Conservation (phyloP, 1,140 invertebrate genomes). For the Trachymyrmex cornetzi region DNA sequence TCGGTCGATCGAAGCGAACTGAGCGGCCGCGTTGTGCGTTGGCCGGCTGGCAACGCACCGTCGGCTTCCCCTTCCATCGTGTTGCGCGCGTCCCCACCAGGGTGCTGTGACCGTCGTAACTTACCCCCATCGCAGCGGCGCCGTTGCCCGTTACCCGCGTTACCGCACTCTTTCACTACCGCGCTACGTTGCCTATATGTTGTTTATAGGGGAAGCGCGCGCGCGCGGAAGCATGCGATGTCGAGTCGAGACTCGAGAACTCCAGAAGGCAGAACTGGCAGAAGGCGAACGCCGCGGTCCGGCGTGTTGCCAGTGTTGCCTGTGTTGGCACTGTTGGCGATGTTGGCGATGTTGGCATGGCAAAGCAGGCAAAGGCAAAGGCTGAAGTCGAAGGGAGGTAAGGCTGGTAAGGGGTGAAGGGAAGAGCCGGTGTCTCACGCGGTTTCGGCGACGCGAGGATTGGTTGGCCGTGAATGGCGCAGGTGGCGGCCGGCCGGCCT, state of each 20-base stretch:
- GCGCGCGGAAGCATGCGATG: not conserved
- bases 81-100: not conserved
- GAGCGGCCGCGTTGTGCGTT: constrained; percentile 59
- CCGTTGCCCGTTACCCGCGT: no score
- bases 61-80: not conserved
- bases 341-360: constrained; percentile 1
- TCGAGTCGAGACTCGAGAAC: constrained; percentile 4
- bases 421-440: constrained; percentile 39
- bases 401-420: not conserved
- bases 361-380: not conserved
- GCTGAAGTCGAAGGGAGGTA: no score
- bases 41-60: constrained; percentile 38
- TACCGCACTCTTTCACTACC: constrained; percentile 24
- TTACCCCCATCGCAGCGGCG: not conserved
- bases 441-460: constrained; percentile 62
- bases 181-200: not conserved
- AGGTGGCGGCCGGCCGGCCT: constrained; percentile 57
- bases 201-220: not conserved
- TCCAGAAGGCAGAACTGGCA: no score
- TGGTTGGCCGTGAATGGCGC: constrained; percentile 70
- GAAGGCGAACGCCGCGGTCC: not conserved
- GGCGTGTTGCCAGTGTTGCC: no score
- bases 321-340: constrained; percentile 4
- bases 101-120: not conserved
- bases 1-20: constrained; percentile 81